phyloP scores from a whole-genome alignment of 2,113 vertebrate genomes.

The Electrona antarctica region DNA sequence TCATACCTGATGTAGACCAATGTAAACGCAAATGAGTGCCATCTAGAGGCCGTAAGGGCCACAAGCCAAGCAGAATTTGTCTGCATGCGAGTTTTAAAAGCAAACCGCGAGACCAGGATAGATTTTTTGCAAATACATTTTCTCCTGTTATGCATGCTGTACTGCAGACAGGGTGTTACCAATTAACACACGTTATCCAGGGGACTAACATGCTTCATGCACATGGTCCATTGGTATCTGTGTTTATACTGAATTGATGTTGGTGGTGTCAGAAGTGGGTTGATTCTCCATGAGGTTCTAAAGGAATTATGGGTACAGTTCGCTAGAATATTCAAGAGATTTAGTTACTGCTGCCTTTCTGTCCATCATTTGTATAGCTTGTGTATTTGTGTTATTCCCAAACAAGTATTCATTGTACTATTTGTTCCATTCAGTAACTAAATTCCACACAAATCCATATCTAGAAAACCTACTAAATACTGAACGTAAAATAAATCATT shows the following conservation, averaged over 20 bases:
- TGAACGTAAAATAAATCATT: too few relatives aligned
- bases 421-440: too few relatives aligned
- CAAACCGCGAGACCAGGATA: neutral
- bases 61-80: neutral
- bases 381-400: too few relatives aligned
- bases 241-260: slow-evolving; percentile 31
- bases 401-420: too few relatives aligned
- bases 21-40: too few relatives aligned
- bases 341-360: too few relatives aligned
- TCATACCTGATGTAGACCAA: too few relatives aligned
- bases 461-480: too few relatives aligned
- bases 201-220: slow-evolving; percentile 52
- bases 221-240: slow-evolving; percentile 39
- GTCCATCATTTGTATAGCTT: too few relatives aligned
- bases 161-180: neutral
- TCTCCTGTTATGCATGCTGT: neutral
- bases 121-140: neutral
- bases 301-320: neutral
- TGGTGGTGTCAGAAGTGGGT: slow-evolving; percentile 4
- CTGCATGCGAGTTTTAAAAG: neutral
- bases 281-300: slow-evolving; percentile 1
- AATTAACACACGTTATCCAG: slow-evolving; percentile 33
- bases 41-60: too few relatives aligned
- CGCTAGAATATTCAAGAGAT: neutral
- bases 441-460: too few relatives aligned